Evolutionary conservation across 2,113 vertebrate genomes (phyloP), one percentile per base, ranked within the genome.

Genomic region (Rafetus swinhoei): DNA sequence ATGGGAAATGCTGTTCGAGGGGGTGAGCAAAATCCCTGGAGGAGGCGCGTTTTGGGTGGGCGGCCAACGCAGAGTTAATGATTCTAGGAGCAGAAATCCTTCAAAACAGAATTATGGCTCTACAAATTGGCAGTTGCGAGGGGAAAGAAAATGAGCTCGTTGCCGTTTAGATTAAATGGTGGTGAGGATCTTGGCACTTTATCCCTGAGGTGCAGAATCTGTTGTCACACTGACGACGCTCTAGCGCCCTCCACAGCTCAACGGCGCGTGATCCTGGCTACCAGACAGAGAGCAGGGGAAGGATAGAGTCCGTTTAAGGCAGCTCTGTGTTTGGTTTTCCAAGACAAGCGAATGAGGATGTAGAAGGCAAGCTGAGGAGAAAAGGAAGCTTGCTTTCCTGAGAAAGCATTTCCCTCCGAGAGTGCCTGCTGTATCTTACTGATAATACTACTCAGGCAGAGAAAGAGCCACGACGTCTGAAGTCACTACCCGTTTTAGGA

Each of bases 141-240:
- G 65, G 65, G 21, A 35, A 72, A 72, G 65, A 35, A 72, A 72
- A 72, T 72, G 65, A 32, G n/a, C 21, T 35, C 32, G 65, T 69
- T 69, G 62, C 62, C 62, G 29, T n/a, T 69, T 69, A n/a, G 29
- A 69, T 69, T 69, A 69, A 76, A 45, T 7, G 45, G 45, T 45
- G 39, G 35, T 45, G 9, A 39, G 39, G 27, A 39, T 45, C 39
- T 76, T 85, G 90, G 85, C 84, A 83, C 15, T 29, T 83, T 57
- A 52, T 19, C 19, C n/a, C 89, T 50, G 84, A 79, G 50, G 22
- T 69, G 45, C 0, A 0, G 50, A 6, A 24, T 50, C 22, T 54
- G 87, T 1, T 1, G 32, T 50, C 22, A 57, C 59, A 91, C 12
- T 79, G 72, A 39, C 32, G 7, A 54, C 29, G 2, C 29, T 54